Evolutionary conservation across 1,140 invertebrate species (phyloP).

Genomic region (Agrypnia vestita): DNA sequence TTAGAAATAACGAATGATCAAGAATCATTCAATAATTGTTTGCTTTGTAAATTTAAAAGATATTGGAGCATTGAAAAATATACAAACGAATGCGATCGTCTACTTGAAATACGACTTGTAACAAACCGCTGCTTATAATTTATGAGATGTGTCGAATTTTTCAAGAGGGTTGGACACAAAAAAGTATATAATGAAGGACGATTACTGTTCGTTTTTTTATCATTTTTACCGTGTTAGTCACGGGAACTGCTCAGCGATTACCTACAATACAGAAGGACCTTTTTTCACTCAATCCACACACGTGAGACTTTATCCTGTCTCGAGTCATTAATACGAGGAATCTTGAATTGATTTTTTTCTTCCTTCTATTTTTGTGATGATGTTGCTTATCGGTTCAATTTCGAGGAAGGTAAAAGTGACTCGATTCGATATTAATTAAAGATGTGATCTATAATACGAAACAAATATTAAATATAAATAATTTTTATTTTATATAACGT

Average conservation of each 20-base stretch:
- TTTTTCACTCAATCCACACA: slow-evolving; percentile 10
- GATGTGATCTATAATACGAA: too few species aligned
- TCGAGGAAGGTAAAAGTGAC: not conserved
- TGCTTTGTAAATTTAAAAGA: not conserved
- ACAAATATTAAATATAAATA: too few species aligned
- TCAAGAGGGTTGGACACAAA: slow-evolving; percentile 51
- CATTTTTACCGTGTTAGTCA: slow-evolving; percentile 40
- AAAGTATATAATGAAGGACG: slow-evolving; percentile 47
- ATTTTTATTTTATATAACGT: too few species aligned
- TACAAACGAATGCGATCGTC: slow-evolving; percentile 10
- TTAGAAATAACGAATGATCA: not conserved
- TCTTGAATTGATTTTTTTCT: not conserved
- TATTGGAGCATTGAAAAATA: not conserved
- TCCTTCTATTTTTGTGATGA: not conserved
- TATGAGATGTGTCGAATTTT: slow-evolving; percentile 58
- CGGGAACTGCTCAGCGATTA: slow-evolving; percentile 40
- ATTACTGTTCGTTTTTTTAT: slow-evolving; percentile 36
- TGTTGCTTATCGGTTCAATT: not conserved
- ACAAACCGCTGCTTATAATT: slow-evolving; percentile 46
- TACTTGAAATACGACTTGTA: not conserved
- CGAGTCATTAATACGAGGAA: not conserved
- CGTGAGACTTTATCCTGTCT: not conserved
- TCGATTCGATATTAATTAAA: not conserved
- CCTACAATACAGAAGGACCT: not conserved
- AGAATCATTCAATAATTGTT: slow-evolving; percentile 26